Base-by-base conservation (phyloP, 2,113 vertebrate genomes). In the Poeciliopsis retropinna region DNA sequence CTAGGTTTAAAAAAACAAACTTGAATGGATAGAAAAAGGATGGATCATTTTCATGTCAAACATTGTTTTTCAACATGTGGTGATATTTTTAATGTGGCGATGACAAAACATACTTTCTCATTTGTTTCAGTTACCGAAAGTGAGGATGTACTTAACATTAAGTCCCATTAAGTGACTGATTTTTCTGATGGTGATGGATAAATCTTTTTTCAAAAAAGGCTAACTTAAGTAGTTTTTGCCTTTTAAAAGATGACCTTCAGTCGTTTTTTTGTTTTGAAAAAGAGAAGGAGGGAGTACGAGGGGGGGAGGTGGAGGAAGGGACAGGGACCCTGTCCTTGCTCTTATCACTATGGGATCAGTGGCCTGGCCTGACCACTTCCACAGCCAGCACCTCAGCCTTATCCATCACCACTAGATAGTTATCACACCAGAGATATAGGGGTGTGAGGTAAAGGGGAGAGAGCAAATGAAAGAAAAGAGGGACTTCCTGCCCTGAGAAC, bases 331-430 rank as follows among this genome's bases (percentile, higher is more conserved):
- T 88, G 93, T 92, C 93, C 94, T 95, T 94, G 93, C 86, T 92
- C 89, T 87, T 94, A 95, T 94, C 94, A 44, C 89, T 84, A 91
- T 81, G 80, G 89, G 93, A 94, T 94, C 93, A 86, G 90, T 92
- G 91, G 89, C 90, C 90, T 88, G 91, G 89, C 79, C 91, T 94
- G 94, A 93, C 92, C 93, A 90, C 90, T 92, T 92, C 87, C 92
- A 92, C 91, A 93, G 87, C 92, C 87, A 92, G 85, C 81, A 93
- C 87, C 93, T 91, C 92, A 90, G 92, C 94, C 94, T 93, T 93
- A 94, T 95, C 93, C 92, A 94, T 94, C 94, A 94, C 92, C 72
- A 84, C 75, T 71, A 90, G 94, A 95, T 94, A 91, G 86, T 94
- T 92, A 94, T 95, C 93, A 91, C 85, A 87, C 78, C 57, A 70